phyloP scores from a whole-genome alignment of 2,797 vertebrate species.

The Siniperca scherzeri region DNA sequence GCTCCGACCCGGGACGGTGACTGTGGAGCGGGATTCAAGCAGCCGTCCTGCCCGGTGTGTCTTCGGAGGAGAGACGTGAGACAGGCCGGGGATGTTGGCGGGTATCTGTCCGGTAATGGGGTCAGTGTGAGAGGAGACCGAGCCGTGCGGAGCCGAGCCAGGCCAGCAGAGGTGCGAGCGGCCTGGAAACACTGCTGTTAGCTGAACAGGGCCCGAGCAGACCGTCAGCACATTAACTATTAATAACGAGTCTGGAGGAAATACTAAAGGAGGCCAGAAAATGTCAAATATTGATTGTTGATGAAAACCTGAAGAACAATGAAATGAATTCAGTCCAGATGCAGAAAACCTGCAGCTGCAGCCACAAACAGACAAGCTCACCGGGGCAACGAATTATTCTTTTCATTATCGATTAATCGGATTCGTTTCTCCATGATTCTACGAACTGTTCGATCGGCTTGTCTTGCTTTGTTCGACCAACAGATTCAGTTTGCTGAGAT shows the following conservation, averaged over 20 bases:
- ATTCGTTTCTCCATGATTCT: no score
- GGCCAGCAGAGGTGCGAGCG: neutral
- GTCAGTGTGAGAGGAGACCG: conserved; percentile 36
- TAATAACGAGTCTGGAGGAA: neutral
- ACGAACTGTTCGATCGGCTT: no score
- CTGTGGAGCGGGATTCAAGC: neutral
- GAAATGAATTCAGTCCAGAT: no score
- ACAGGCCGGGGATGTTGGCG: neutral
- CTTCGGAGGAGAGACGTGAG: neutral
- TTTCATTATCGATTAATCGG: no score
- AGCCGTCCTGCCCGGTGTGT: neutral
- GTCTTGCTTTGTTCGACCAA: no score
- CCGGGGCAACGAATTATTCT: no score
- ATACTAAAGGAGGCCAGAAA: no score
- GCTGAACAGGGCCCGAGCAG: neutral
- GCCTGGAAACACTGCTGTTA: neutral
- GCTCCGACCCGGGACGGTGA: neutral
- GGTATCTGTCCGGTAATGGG: conserved; percentile 43
- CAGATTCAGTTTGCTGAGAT: no score
- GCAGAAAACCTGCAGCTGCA: no score
- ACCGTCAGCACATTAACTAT: neutral
- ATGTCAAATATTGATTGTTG: no score
- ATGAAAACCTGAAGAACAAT: no score
- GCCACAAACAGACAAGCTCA: no score
- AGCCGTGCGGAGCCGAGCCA: conserved; percentile 7